Base-by-base conservation (phyloP, 1,140 invertebrate genomes). In the Drosophila auraria region DNA sequence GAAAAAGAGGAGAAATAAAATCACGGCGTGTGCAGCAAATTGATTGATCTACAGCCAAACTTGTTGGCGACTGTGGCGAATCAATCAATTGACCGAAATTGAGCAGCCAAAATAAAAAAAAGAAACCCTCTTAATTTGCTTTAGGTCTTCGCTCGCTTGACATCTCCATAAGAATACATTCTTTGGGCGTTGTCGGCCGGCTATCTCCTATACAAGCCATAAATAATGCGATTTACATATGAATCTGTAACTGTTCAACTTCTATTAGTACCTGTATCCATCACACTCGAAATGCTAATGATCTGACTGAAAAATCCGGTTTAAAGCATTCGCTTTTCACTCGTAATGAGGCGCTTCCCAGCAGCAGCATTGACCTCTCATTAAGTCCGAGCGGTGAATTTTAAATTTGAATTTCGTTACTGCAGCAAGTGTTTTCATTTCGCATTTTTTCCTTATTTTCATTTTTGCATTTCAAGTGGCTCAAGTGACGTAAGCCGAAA, bases 141-240 rank as follows among this genome's bases (percentile, higher is more conserved):
- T 33, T 44, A 17, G 17, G 60, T 66, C 49, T 25, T 25, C 27
- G 11, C 63, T 36, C 17, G 25, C 33, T 54, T 78, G 75, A 78
- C 75, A 78, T 78, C 58, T 78, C 58, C 42, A 71, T 78, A 7
- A 20, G 40, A 50, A 51, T 36, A 71, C 25, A 42, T 66, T 77
- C 54, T 42, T 42, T 51, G 57, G 72, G 72, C 59, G 72, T 75
- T 54, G 70, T 69, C 63, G 57, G 47, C 60, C 68, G 63, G 59
- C 75, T 51, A 68, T 51, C 58, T 47, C 63, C 66, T 56, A 82
- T 54, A 59, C 56, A 45, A 27, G 59, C 65, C 65, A 66, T 76
- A 79, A 87, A 82, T 87, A 76, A 72, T 47, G 15, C 6, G 75
- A 87, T 86, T 87, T 79, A 54, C 83, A 86, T 87, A 82, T 68